phyloP scores from a whole-genome alignment of 2,888 invertebrate genomes.

The Platerodrilus igneus region DNA sequence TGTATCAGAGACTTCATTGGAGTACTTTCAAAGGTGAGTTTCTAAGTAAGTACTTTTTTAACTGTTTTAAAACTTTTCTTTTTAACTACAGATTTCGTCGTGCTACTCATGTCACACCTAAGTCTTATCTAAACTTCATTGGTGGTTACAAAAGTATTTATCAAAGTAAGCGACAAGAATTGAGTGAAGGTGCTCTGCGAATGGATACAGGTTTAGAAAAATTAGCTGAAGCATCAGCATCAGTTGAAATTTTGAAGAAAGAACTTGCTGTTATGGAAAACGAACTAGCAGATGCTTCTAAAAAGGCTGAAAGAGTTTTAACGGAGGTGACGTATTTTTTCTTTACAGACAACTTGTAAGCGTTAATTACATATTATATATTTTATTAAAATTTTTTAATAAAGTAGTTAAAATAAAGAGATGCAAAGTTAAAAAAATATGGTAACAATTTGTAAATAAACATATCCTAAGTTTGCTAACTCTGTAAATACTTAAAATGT shows the following conservation, averaged over 20 bases:
- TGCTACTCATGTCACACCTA: conserved; percentile 94
- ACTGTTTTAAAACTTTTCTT: not conserved
- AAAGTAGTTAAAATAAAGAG: too few species aligned
- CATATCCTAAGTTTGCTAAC: too few species aligned
- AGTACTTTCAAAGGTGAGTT: conserved; percentile 72
- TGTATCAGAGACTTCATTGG: conserved; percentile 76
- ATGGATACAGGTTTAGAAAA: conserved; percentile 97
- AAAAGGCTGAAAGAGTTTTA: conserved; percentile 83
- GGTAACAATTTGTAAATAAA: too few species aligned
- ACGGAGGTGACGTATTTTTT: conserved; percentile 56
- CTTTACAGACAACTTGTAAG: too few species aligned
- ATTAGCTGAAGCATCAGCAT: conserved; percentile 89
- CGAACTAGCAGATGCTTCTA: conserved; percentile 86
- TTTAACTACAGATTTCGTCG: conserved; percentile 65
- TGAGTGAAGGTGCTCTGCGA: conserved; percentile 83
- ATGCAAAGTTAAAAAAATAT: too few species aligned
- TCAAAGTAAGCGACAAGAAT: conserved; percentile 78
- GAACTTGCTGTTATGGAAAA: conserved; percentile 93
- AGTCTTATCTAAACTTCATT: conserved; percentile 93
- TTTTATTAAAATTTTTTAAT: too few species aligned
- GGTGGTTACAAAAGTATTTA: conserved; percentile 94
- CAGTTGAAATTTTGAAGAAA: conserved; percentile 85
- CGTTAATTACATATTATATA: too few species aligned
- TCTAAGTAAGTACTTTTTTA: not conserved
- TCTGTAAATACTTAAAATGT: too few species aligned